Percentiles rank a stretch among this genome's conserved stretches.
Conservation (phyloP, 1,140 invertebrate genomes). For the Calosoma granatense region DNA sequence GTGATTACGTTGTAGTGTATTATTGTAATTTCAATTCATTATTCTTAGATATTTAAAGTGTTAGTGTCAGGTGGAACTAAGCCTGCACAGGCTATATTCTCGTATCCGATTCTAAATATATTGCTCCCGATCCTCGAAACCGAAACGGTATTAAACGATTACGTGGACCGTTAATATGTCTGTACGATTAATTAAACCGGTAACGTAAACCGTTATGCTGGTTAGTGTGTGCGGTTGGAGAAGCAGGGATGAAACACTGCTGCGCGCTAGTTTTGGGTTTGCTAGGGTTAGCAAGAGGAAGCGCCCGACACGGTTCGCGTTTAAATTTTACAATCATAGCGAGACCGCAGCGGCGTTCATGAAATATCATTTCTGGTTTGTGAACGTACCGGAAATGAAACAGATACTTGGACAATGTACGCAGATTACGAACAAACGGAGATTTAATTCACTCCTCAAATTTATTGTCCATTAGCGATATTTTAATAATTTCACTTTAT, state of each 20-base stretch:
- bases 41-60: not conserved
- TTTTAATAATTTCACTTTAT: not conserved
- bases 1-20: no score
- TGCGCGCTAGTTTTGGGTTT: not conserved
- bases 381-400: not conserved
- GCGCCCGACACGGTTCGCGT: not conserved
- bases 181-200: slow-evolving; percentile 7
- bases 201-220: slow-evolving; percentile 3
- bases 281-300: not conserved
- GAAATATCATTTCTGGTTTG: not conserved
- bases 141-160: slow-evolving; percentile 9
- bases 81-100: no score
- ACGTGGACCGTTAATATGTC: slow-evolving; percentile 6
- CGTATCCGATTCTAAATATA: not conserved
- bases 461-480: not conserved
- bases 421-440: not conserved
- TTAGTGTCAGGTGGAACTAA: not conserved
- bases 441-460: not conserved
- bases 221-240: slow-evolving; percentile 1
- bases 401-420: not conserved
- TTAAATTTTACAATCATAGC: no score
- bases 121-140: not conserved
- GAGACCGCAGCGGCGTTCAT: no score
- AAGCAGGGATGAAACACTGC: not conserved
- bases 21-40: not conserved